Evolutionary conservation across 2,113 vertebrate species (phyloP).

Genomic region (Pontoporia blainvillei): DNA sequence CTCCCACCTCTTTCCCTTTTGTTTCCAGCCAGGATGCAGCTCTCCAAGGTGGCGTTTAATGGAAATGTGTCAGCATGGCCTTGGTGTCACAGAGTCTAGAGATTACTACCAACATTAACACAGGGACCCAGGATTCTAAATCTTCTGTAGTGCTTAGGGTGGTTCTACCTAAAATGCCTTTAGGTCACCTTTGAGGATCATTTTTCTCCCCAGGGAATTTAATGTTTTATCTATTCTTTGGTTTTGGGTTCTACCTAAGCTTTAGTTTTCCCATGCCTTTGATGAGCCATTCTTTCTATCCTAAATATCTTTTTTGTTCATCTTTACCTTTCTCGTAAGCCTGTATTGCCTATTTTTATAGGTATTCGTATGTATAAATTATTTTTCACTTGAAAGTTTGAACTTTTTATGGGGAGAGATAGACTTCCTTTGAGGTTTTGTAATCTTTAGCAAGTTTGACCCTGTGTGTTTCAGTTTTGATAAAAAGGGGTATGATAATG

Average conservation of each 20-base stretch:
- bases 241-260: not conserved
- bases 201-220: not conserved
- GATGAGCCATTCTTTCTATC: not conserved
- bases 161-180: not conserved
- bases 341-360: not conserved
- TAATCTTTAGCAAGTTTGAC: not conserved
- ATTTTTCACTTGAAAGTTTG: not conserved
- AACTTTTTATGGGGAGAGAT: not conserved
- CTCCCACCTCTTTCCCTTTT: not conserved
- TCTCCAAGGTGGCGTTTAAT: not conserved
- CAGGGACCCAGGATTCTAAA: not conserved
- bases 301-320: not conserved
- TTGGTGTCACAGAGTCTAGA: not conserved
- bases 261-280: not conserved
- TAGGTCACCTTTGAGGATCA: not conserved
- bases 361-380: not conserved
- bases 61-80: not conserved
- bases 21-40: not conserved
- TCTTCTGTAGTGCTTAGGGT: not conserved
- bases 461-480: not conserved
- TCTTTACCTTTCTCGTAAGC: not conserved
- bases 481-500: not conserved
- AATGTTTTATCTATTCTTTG: not conserved
- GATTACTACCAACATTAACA: not conserved
- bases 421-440: not conserved